Evolutionary conservation across 2,888 invertebrate species (phyloP).

Genomic region (Lithophane semibrunnea): DNA sequence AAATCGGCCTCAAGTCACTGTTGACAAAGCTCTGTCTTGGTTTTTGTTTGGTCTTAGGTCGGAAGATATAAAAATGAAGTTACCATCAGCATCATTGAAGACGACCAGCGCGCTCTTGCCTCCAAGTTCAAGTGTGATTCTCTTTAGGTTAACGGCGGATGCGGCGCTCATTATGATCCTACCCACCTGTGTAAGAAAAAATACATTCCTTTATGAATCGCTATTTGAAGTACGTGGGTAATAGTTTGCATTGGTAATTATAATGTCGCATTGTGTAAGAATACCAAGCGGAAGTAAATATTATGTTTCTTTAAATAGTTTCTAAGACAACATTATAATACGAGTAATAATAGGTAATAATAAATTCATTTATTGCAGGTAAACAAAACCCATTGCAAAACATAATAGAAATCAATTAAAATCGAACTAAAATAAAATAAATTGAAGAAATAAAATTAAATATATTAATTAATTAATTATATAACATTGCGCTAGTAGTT

Average conservation of each 20-base stretch:
- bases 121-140: conserved; percentile 95
- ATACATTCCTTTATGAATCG: conserved; percentile 7
- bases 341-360: too few species aligned
- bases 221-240: neutral
- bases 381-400: too few species aligned
- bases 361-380: too few species aligned
- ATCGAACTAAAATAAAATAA: too few species aligned
- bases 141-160: conserved; percentile 94
- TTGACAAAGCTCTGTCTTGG: too few species aligned
- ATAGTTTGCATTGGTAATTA: conserved; percentile 31
- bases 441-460: too few species aligned
- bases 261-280: neutral
- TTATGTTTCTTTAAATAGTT: neutral
- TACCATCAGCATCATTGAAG: conserved; percentile 94
- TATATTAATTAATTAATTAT: too few species aligned
- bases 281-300: neutral
- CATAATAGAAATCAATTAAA: too few species aligned
- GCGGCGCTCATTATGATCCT: conserved; percentile 92
- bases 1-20: too few species aligned
- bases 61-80: neutral
- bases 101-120: conserved; percentile 97
- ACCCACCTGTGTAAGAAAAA: conserved; percentile 73
- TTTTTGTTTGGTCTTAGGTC: too few species aligned
- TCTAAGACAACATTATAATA: neutral
- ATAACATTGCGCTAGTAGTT: too few species aligned